Evolutionary conservation across 2,888 invertebrate species (phyloP), one percentile per base, ranked within the genome.

Genomic region (Agrypnus murinus): DNA sequence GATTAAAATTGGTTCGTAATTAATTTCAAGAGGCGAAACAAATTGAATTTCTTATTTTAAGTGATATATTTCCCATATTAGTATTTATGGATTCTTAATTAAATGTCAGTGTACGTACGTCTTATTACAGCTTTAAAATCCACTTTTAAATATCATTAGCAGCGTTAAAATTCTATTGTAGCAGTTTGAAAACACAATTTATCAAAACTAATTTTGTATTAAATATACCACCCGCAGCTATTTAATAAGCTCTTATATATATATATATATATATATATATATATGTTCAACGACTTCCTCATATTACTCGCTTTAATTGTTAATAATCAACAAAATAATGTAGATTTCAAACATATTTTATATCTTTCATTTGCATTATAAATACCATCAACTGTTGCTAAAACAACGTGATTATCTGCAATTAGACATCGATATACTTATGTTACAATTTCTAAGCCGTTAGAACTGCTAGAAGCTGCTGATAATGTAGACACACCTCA

Each of bases 401-500:
- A 43, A 43, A 43, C 58, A 58, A 58, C 58, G 58, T 58, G 58
- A 58, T n/a, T 58, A 58, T 14, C 40, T 43, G 40, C 58, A 58
- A 58, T 58, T 58, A 58, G 19, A 58, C 40, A 12, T 58, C 38
- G 43, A 58, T 43, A n/a, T n/a, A n/a, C n/a, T 25, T 58, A 25
- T 25, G 58, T 14, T 55, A 55, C 55, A 34, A 55, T 55, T 55
- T n/a, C 55, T n/a, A 36, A 55, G 55, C 55, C 55, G 55, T 55
- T 55, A 55, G 12, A 38, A 38, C 38, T 10, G 12, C 7, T 38
- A 38, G 58, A 58, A 58, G 58, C 40, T 14, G 31, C 58, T 43
- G 55, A 55, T 55, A 40, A 46, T n/a, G n/a, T 38, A 25, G 57
- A 65, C 65, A 65, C 65, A 65, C 65, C 65, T 65, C 5, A 46